phyloP scores from a whole-genome alignment of 2,888 invertebrate species.

The Emmelina monodactyla region DNA sequence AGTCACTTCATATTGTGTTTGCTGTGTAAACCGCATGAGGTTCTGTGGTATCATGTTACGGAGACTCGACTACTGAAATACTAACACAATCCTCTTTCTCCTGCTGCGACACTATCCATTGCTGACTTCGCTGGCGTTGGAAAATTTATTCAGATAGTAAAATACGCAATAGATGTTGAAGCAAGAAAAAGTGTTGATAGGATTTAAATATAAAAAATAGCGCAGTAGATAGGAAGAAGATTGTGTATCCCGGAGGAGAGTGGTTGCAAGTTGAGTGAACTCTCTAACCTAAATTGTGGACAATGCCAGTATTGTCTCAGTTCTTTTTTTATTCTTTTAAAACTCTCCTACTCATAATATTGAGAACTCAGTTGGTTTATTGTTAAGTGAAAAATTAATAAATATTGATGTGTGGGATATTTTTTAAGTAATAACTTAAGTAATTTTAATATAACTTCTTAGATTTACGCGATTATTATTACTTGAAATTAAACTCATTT shows the following conservation, averaged over 20 bases:
- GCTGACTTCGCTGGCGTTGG: slow-evolving; percentile 10
- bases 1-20: slow-evolving; percentile 64
- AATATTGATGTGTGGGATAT: no score
- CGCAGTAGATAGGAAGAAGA: slow-evolving; percentile 27
- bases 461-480: no score
- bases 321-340: no score
- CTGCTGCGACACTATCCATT: slow-evolving; percentile 19
- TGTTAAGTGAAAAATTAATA: no score
- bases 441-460: no score
- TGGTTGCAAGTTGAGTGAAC: slow-evolving; percentile 54
- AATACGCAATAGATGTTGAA: slow-evolving; percentile 24
- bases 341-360: no score
- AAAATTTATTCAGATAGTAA: not conserved
- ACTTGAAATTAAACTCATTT: no score
- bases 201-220: slow-evolving; percentile 12
- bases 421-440: no score
- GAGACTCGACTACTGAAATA: slow-evolving; percentile 16
- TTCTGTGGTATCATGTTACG: slow-evolving; percentile 52
- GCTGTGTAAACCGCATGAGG: slow-evolving; percentile 53
- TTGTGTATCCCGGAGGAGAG: slow-evolving; percentile 51
- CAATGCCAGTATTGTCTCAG: slow-evolving; percentile 52
- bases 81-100: slow-evolving; percentile 13
- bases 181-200: slow-evolving; percentile 4
- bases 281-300: slow-evolving; percentile 52
- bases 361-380: no score